phyloP scores from a whole-genome alignment of 2,888 invertebrate genomes.

The Drosophila melanosoma region DNA sequence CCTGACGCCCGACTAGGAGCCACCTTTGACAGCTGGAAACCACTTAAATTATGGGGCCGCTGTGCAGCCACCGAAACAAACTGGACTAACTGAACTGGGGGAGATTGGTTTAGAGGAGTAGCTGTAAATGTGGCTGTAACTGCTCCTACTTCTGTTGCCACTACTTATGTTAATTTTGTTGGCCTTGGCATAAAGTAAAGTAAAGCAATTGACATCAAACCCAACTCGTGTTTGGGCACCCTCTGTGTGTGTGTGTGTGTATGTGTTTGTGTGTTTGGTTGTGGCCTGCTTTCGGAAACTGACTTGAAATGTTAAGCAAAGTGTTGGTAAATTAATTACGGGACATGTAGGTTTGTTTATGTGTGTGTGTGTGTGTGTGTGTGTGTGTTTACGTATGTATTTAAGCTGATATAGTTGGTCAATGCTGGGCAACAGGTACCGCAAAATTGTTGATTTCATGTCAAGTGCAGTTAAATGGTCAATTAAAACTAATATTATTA shows the following conservation, averaged over 20 bases:
- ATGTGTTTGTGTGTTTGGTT: constrained; percentile 10
- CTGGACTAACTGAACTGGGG: constrained; percentile 43
- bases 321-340: constrained; percentile 62
- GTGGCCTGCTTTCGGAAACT: constrained; percentile 18
- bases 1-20: constrained; percentile 29
- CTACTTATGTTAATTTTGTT: constrained; percentile 67
- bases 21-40: constrained; percentile 81
- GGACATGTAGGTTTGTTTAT: not conserved
- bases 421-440: constrained; percentile 49
- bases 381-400: not conserved
- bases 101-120: not conserved
- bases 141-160: constrained; percentile 10
- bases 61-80: constrained; percentile 48
- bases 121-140: constrained; percentile 5
- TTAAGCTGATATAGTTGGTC: constrained; percentile 3
- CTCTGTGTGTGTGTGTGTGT: not conserved
- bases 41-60: constrained; percentile 79
- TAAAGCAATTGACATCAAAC: constrained; percentile 72
- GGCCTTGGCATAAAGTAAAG: constrained; percentile 63
- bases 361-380: constrained; percentile 8
- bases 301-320: constrained; percentile 42
- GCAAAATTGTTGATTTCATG: constrained; percentile 28
- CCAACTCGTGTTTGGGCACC: constrained; percentile 5
- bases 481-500: not conserved
- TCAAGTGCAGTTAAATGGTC: constrained; percentile 3